Percentiles rank a stretch among this genome's conserved stretches.
Evolutionary conservation across 2,113 vertebrate species (phyloP).

Genomic region (Bombycilla garrulus): DNA sequence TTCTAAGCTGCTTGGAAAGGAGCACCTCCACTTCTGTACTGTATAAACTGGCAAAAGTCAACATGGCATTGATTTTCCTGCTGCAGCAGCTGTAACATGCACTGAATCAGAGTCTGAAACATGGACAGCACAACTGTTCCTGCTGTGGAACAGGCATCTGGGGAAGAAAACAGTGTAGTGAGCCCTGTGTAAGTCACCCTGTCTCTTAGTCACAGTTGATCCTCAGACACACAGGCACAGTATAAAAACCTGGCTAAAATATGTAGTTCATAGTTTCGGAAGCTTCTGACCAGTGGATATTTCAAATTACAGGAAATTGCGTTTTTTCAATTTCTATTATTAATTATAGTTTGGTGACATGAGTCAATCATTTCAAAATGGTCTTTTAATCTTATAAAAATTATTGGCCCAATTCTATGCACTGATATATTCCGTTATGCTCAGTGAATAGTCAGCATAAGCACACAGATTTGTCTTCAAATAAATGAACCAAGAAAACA

Average conservation of each 20-base stretch:
- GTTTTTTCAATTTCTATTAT: not conserved
- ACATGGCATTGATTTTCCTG: not conserved
- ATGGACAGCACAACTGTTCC: not conserved
- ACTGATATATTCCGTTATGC: not conserved
- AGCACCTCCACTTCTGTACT: not conserved
- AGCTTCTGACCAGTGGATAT: not conserved
- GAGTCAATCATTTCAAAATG: not conserved
- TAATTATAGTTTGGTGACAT: not conserved
- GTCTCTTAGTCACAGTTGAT: not conserved
- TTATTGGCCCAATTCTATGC: not conserved
- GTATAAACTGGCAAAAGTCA: not conserved
- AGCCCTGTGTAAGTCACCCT: not conserved
- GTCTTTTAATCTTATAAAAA: not conserved
- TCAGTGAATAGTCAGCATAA: not conserved
- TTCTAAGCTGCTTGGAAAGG: not conserved
- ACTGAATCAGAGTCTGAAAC: not conserved
- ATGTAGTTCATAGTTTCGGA: not conserved
- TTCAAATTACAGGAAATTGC: not conserved
- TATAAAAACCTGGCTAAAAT: not conserved
- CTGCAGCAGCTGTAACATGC: not conserved
- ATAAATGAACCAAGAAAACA: slow-evolving; percentile 31
- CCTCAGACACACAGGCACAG: not conserved
- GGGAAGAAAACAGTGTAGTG: not conserved
- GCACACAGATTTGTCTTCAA: not conserved
- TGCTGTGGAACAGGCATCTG: not conserved